Conservation (phyloP, 2,888 invertebrate genomes). For the Acleris emargana region DNA sequence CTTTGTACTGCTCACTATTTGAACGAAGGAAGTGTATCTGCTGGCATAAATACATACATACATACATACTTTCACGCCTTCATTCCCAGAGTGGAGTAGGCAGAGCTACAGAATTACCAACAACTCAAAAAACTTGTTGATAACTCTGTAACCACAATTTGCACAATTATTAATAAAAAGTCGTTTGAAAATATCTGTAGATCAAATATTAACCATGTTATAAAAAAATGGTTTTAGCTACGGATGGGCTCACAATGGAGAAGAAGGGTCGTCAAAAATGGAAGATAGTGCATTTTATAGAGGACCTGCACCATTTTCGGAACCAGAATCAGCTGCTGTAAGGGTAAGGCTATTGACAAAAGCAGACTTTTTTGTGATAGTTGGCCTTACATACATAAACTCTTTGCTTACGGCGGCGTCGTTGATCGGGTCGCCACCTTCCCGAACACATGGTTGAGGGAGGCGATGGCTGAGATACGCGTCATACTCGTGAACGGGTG, state of each 20-base stretch:
- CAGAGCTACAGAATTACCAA: no score
- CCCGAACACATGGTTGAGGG: no score
- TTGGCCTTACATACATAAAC: no score
- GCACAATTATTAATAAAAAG: neutral
- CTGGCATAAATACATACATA: conserved; percentile 1
- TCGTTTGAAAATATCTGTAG: neutral
- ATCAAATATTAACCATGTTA: neutral
- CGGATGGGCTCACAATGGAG: conserved; percentile 89
- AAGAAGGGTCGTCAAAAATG: conserved; percentile 90
- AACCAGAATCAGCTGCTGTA: conserved; percentile 91
- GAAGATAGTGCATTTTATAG: conserved; percentile 92
- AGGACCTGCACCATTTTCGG: conserved; percentile 92
- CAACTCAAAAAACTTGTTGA: no score
- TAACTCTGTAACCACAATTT: no score
- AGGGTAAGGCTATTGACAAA: conserved; percentile 54
- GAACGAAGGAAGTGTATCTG: neutral
- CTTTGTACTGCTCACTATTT: no score
- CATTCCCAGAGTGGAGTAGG: no score
- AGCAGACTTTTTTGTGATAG: neutral
- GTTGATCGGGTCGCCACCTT: no score
- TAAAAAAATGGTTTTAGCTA: conserved; percentile 75
- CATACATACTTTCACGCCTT: no score
- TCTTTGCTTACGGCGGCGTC: no score
- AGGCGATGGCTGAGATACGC: no score
- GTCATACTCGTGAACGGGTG: no score